Base-by-base conservation (phyloP, 1,140 invertebrate species). In the Bombus balteatus region DNA sequence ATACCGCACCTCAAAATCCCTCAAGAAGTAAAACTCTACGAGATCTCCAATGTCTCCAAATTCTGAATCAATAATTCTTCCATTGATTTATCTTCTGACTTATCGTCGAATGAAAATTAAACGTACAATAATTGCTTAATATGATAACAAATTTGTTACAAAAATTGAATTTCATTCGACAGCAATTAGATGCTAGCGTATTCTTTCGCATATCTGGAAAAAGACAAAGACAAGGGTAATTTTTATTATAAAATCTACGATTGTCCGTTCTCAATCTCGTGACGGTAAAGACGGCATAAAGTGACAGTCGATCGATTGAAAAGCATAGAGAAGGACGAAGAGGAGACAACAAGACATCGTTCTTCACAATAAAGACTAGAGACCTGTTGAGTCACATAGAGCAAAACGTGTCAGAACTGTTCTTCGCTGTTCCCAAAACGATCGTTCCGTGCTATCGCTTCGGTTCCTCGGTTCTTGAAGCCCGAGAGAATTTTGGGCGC, bases 401-500 rank as follows among this genome's bases (percentile, higher is more conserved):
- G 41, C 6, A 47, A 9, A 43, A 43, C 39, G 72, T 41, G 72
- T 34, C 12, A 37, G 25, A 37, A n/a, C 12, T 32, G 65, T 18
- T n/a, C 28, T 25, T 25, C 22, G 15, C 37, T 12, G 62, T 12
- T 57, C 18, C n/a, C n/a, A 22, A 41, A 47, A n/a, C 59, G 59
- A 39, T 76, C 53, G 47, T 62, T 59, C 65, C 66, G 66, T 47
- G 53, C 70, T 71, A 78, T 78, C 74, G 47, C 10, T 47, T 12
- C 3, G 41, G 28, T 65, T 39, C 34, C 39, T 47, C 18, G 66
- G 28, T 13, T 15, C 43, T 12, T 8, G 8, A 53, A 37, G 43
- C 32, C 12, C 34, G 34, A 25, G 32, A 41, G 32, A 57, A 39
- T 85, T 85, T 85, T 73, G 57, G 37, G 0, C 41, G 92, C 93